Conservation (phyloP, 2,113 vertebrate genomes). For the Morone chrysops region DNA sequence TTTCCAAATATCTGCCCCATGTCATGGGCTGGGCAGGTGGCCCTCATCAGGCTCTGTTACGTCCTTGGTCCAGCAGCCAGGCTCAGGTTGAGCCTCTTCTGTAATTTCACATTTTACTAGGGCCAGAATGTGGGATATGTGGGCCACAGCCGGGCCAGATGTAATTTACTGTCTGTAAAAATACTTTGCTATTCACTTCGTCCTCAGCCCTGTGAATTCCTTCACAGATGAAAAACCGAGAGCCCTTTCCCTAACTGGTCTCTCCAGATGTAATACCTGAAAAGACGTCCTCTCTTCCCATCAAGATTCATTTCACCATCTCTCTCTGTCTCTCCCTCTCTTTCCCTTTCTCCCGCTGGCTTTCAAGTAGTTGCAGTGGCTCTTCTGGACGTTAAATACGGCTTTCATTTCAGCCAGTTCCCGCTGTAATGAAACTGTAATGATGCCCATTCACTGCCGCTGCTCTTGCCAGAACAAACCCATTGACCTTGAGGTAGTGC, state of each 20-base stretch:
- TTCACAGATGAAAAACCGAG: background rate
- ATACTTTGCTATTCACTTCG: background rate
- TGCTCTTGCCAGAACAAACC: slow-evolving; percentile 69
- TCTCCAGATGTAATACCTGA: slow-evolving; percentile 42
- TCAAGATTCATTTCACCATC: slow-evolving; percentile 1
- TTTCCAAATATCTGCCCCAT: background rate
- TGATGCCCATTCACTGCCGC: slow-evolving; percentile 63
- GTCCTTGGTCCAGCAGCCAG: background rate
- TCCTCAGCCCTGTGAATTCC: background rate
- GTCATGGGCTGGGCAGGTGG: background rate
- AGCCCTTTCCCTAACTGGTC: background rate
- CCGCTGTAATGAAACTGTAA: slow-evolving; percentile 72
- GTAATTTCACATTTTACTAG: background rate
- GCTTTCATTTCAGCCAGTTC: slow-evolving; percentile 62
- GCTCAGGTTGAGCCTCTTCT: background rate
- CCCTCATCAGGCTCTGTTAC: background rate
- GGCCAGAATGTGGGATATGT: background rate
- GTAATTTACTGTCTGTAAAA: background rate
- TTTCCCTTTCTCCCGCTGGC: slow-evolving; percentile 2
- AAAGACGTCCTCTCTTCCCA: slow-evolving; percentile 17
- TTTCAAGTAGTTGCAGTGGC: slow-evolving; percentile 44
- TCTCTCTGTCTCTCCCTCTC: background rate
- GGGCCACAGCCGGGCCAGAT: background rate
- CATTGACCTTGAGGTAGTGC: slow-evolving; percentile 66
- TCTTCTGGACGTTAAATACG: slow-evolving; percentile 58